These are phyloP conservation scores for Polyodon spathula DNA, from an alignment of 2,113 vertebrate species.

Conservation along the genomic window DNA sequence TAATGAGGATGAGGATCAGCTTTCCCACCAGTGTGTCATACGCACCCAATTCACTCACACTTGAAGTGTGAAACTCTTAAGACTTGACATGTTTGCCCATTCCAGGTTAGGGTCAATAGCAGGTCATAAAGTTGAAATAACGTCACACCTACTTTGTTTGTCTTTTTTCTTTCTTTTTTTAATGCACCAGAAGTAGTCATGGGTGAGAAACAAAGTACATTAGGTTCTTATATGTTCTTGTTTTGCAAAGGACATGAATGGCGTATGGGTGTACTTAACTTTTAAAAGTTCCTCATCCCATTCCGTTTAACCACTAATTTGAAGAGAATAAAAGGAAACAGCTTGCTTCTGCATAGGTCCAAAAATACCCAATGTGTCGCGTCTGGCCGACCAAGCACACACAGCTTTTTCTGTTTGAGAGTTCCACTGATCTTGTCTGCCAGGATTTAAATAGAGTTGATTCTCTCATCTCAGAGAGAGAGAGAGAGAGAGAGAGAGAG, in stretches of 20 bases:
- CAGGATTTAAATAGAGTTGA: not conserved
- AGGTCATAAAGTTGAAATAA: not conserved
- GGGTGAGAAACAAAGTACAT: too few species aligned
- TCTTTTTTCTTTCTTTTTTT: too few species aligned
- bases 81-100: not conserved
- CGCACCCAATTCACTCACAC: not conserved
- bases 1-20: too few species aligned
- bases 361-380: not conserved
- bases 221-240: too few species aligned
- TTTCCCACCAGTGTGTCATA: not conserved
- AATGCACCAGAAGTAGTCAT: too few species aligned
- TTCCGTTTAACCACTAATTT: too few species aligned
- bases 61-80: not conserved
- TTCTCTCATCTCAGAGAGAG: slow-evolving; percentile 9
- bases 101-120: not conserved
- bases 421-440: not conserved
- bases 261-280: too few species aligned
- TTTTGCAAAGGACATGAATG: too few species aligned
- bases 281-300: too few species aligned
- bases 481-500: slow-evolving; percentile 23
- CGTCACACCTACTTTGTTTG: too few species aligned
- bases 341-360: too few species aligned
- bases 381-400: not conserved
- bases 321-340: too few species aligned
- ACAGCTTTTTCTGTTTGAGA: not conserved